Conservation (phyloP, 2,888 invertebrate species). For the Sinohyriopsis cumingii region DNA sequence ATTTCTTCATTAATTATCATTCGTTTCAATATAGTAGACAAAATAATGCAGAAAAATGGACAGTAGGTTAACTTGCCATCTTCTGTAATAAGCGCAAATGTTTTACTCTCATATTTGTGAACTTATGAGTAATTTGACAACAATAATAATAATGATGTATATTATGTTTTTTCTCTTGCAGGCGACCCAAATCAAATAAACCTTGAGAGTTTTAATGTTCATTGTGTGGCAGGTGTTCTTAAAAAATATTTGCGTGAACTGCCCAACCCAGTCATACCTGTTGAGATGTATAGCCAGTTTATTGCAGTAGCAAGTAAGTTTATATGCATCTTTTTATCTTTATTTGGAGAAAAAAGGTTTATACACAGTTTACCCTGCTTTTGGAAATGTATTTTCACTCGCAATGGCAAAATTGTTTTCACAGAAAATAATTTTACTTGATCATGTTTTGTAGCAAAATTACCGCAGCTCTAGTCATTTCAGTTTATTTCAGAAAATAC, state of each 20-base stretch:
- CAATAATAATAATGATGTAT: neutral
- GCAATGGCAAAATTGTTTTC: neutral
- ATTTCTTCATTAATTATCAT: too few relatives aligned
- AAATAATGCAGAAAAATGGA: too few relatives aligned
- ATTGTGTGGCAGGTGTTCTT: conserved; percentile 71
- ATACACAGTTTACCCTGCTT: neutral
- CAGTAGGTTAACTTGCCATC: too few relatives aligned
- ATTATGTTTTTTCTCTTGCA: conserved; percentile 19
- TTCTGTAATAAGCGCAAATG: too few relatives aligned
- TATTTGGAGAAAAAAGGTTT: too few relatives aligned
- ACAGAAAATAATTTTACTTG: too few relatives aligned
- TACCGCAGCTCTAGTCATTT: too few relatives aligned
- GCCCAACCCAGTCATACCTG: conserved; percentile 84
- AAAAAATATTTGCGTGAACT: conserved; percentile 83
- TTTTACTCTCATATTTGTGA: too few relatives aligned
- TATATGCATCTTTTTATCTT: neutral
- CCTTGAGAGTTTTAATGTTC: conserved; percentile 57
- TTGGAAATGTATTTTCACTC: neutral
- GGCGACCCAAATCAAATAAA: conserved; percentile 58
- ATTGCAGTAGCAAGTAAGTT: conserved; percentile 75
- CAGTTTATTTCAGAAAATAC: too few relatives aligned
- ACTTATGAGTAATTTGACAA: too few relatives aligned
- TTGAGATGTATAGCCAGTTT: conserved; percentile 82
- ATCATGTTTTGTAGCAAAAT: too few relatives aligned
- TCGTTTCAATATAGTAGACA: too few relatives aligned